Percentiles rank a stretch among this genome's conserved stretches.
Evolutionary conservation across 2,797 vertebrate species (phyloP).

Genomic region (Sebastes aleutianus): DNA sequence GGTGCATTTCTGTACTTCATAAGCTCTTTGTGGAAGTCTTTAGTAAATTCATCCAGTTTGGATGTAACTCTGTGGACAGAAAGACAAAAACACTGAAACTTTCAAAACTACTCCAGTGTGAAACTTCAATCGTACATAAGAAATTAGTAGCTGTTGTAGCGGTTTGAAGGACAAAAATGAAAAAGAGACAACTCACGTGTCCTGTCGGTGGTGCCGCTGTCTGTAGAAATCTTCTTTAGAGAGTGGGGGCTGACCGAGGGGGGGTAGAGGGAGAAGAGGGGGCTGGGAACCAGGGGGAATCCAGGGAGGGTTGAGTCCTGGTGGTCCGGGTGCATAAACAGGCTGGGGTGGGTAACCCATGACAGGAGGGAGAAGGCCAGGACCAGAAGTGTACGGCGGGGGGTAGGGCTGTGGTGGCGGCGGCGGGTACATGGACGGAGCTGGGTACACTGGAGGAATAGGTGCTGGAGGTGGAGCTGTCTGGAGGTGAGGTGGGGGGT

Average conservation of each 20-base stretch:
- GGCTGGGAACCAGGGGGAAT: slow-evolving; percentile 87
- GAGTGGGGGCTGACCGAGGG: slow-evolving; percentile 80
- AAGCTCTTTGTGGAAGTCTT: slow-evolving; percentile 99
- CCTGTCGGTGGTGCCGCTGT: slow-evolving; percentile 91
- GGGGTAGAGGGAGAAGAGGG: slow-evolving; percentile 68
- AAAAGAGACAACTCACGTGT: slow-evolving; percentile 86
- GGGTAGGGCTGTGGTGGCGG: slow-evolving; percentile 72
- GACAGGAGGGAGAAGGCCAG: slow-evolving; percentile 76
- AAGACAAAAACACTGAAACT: background rate
- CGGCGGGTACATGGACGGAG: slow-evolving; percentile 68
- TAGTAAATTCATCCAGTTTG: slow-evolving; percentile 99
- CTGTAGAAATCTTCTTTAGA: slow-evolving; percentile 98
- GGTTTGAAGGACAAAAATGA: background rate
- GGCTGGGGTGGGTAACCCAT: slow-evolving; percentile 87
- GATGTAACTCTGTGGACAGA: slow-evolving; percentile 89
- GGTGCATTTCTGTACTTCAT: slow-evolving; percentile 98
- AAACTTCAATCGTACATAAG: background rate
- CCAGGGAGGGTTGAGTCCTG: slow-evolving; percentile 91
- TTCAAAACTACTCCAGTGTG: background rate
- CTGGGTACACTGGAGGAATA: slow-evolving; percentile 64
- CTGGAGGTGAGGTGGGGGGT: slow-evolving; percentile 52
- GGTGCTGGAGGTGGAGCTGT: slow-evolving; percentile 50
- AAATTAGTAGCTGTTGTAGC: background rate
- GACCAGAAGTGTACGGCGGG: slow-evolving; percentile 61
- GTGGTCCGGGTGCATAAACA: slow-evolving; percentile 88